A percentile compares a stretch with the other conserved stretches of the same genome.
Evolutionary conservation across 2,888 invertebrate genomes (phyloP).

Genomic region (Electrophaes corylata): DNA sequence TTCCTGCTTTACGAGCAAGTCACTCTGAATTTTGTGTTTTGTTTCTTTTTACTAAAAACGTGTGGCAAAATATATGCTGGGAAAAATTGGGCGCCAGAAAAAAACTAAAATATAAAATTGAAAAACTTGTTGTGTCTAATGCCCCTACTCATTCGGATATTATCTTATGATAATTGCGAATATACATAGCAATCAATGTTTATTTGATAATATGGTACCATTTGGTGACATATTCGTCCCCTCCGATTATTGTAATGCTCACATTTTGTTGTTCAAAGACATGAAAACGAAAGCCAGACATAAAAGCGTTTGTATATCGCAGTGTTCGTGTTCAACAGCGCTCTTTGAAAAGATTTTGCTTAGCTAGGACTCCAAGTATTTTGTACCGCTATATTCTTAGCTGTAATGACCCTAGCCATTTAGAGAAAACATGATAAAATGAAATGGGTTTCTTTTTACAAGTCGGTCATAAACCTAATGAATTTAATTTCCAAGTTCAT

Average conservation of each 20-base stretch:
- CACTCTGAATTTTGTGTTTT: constrained; percentile 58
- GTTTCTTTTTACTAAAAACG: constrained; percentile 52
- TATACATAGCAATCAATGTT: no score
- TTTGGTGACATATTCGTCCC: no score
- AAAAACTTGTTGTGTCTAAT: no score
- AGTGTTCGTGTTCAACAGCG: constrained; percentile 45
- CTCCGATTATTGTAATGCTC: constrained; percentile 33
- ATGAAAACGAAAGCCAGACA: constrained; percentile 35
- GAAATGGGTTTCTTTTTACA: constrained; percentile 5
- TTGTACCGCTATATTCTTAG: constrained; percentile 44
- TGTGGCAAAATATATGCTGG: not conserved
- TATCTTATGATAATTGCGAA: no score
- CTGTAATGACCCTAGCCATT: constrained; percentile 4
- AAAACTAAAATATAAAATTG: not conserved
- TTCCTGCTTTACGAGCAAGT: constrained; percentile 63
- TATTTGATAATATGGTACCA: no score
- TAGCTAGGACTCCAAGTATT: constrained; percentile 47
- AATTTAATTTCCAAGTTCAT: not conserved
- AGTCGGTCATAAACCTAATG: not conserved
- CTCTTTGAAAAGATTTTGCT: constrained; percentile 46
- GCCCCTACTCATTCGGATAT: no score
- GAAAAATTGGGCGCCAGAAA: not conserved
- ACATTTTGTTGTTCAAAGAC: constrained; percentile 39
- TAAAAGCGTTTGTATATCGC: constrained; percentile 37
- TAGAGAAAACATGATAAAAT: not conserved